Conservation (phyloP, 35 echinoderm and acorn worm genomes). For the Ptychodera flava region DNA sequence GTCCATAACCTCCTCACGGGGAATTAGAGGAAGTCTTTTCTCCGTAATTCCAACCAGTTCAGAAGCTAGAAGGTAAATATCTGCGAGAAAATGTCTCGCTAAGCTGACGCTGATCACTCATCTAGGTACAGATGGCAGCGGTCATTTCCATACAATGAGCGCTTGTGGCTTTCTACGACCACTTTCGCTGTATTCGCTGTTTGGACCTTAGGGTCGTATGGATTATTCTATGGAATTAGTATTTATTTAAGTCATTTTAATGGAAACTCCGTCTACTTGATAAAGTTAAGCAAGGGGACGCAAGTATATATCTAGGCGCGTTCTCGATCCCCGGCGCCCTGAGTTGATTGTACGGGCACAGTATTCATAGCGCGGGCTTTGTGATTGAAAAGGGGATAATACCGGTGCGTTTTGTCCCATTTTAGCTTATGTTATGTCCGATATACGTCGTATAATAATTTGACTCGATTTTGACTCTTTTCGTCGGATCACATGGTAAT, state of each 20-base stretch:
- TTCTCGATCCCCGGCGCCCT: too few species aligned
- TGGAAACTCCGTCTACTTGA: too few species aligned
- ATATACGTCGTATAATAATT: too few species aligned
- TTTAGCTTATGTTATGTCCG: too few species aligned
- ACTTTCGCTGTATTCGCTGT: background rate
- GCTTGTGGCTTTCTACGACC: background rate
- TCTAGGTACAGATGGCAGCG: background rate
- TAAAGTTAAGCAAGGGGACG: too few species aligned
- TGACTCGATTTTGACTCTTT: too few species aligned
- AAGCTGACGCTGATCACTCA: background rate
- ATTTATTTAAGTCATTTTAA: background rate
- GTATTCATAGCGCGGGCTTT: too few species aligned
- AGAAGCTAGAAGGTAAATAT: background rate
- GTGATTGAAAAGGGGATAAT: too few species aligned
- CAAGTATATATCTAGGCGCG: too few species aligned
- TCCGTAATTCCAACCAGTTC: background rate
- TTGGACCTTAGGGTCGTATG: background rate
- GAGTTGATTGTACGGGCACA: too few species aligned
- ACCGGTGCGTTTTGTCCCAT: too few species aligned
- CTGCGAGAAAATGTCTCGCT: background rate
- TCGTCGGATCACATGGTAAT: too few species aligned
- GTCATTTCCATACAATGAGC: background rate
- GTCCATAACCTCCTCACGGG: background rate
- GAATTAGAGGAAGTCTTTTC: background rate
- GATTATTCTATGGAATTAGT: background rate